Evolutionary conservation across 2,888 invertebrate species (phyloP).

Genomic region (Mechanitis mazaeus): DNA sequence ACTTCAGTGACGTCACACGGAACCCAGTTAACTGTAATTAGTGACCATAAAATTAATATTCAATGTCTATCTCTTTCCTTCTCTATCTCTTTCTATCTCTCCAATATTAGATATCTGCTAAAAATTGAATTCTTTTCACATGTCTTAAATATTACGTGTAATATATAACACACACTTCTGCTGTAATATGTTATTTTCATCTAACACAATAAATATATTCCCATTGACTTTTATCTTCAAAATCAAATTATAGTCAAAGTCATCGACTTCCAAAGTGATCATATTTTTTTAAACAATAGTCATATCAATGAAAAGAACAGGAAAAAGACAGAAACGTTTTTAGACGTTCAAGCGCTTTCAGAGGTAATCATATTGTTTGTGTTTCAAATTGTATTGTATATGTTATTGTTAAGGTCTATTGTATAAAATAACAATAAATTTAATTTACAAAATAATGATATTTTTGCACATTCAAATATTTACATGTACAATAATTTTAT

Average conservation of each 20-base stretch:
- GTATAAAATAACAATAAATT: too few species aligned
- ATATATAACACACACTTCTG: neutral
- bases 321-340: constrained; percentile 4
- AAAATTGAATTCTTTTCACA: too few species aligned
- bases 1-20: neutral
- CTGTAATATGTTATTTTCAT: too few species aligned
- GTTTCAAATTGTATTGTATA: neutral
- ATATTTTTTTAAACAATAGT: constrained; percentile 1
- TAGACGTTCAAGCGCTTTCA: neutral
- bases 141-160: neutral
- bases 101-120: too few species aligned
- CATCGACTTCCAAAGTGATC: neutral
- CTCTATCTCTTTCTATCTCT: too few species aligned
- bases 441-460: too few species aligned
- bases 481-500: too few species aligned
- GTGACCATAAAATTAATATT: constrained; percentile 3
- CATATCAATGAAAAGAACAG: constrained; percentile 2
- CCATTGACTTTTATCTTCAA: neutral
- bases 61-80: neutral
- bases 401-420: too few species aligned
- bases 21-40: neutral
- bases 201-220: neutral
- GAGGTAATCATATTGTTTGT: neutral
- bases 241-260: constrained; percentile 4
- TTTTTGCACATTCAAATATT: too few species aligned